Conservation (phyloP, 2,888 invertebrate genomes). For the Siphlonurus alternatus region DNA sequence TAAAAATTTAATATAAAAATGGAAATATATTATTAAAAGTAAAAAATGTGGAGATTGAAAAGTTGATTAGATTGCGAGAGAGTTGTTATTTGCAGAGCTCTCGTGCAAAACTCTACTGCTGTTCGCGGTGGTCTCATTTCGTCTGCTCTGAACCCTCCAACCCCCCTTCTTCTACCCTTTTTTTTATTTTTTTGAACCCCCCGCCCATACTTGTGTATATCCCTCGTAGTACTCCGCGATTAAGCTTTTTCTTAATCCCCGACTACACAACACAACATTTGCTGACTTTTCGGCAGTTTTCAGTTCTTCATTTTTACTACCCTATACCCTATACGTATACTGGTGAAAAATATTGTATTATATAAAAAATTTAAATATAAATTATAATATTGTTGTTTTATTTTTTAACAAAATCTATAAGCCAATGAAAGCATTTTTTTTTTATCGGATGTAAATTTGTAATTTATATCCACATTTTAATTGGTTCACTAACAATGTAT, state of each 20-base stretch:
- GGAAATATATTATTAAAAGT: background rate
- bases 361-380: too few relatives aligned
- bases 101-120: background rate
- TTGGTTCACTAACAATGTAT: too few relatives aligned
- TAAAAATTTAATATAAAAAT: background rate
- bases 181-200: background rate
- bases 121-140: background rate
- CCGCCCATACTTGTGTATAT: background rate
- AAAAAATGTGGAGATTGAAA: constrained; percentile 1
- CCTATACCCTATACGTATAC: too few relatives aligned
- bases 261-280: too few relatives aligned
- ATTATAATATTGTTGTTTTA: too few relatives aligned
- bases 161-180: background rate
- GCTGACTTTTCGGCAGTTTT: too few relatives aligned
- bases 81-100: constrained; percentile 3
- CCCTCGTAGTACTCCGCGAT: background rate
- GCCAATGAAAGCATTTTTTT: too few relatives aligned
- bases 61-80: constrained; percentile 1
- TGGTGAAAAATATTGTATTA: too few relatives aligned
- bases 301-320: too few relatives aligned
- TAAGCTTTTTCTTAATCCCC: background rate
- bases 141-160: background rate
- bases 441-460: too few relatives aligned
- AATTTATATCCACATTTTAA: too few relatives aligned
- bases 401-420: too few relatives aligned